Conservation (phyloP, 2,888 invertebrate genomes). For the Mesorhabditis spiculigera region DNA sequence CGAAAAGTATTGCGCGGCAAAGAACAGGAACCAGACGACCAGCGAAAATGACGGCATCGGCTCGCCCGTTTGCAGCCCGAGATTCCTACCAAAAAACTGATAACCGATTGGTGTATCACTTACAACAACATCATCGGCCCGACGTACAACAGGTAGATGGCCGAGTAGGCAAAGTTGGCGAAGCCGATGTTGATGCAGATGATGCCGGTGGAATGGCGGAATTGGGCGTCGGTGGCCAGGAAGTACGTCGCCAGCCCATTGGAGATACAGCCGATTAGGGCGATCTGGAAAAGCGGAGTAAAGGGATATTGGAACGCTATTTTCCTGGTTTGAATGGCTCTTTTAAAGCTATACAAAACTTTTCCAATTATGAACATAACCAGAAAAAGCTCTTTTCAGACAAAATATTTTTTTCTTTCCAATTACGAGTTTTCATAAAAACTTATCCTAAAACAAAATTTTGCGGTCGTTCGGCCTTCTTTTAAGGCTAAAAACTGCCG, state of each 20-base stretch:
- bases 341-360: too few relatives aligned
- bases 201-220: constrained; percentile 5
- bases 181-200: not conserved
- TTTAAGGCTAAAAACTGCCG: too few relatives aligned
- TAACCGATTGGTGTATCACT: not conserved
- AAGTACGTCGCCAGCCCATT: not conserved
- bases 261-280: not conserved
- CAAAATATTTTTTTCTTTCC: too few relatives aligned
- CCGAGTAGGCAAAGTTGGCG: constrained; percentile 5
- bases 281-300: not conserved
- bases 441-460: too few relatives aligned
- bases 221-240: not conserved
- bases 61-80: not conserved
- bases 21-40: not conserved
- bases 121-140: constrained; percentile 1
- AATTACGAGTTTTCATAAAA: too few relatives aligned
- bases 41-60: not conserved
- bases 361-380: too few relatives aligned
- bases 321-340: too few relatives aligned
- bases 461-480: too few relatives aligned
- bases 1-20: not conserved
- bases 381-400: too few relatives aligned
- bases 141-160: not conserved
- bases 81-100: not conserved
- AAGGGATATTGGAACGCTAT: too few relatives aligned